These are phyloP conservation scores for Tubulanus polymorphus DNA, from an alignment of 2,888 invertebrate genomes.

Conservation along the genomic window DNA sequence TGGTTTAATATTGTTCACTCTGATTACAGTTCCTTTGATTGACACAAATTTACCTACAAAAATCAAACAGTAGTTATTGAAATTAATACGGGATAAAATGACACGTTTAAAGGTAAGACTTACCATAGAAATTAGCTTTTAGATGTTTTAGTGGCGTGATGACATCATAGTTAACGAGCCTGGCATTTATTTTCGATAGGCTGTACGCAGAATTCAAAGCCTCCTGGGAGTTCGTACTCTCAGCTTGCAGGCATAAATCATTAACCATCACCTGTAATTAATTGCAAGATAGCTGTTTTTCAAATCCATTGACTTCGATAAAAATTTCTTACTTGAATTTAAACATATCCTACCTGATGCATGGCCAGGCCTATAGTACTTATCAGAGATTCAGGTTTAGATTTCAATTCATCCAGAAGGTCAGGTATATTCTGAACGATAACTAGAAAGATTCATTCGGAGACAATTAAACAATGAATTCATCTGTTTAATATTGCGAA, in stretches of 20 bases:
- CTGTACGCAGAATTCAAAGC: too few relatives aligned
- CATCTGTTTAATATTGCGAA: too few relatives aligned
- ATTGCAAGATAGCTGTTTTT: too few relatives aligned
- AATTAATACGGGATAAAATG: neutral
- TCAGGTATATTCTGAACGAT: slow-evolving; percentile 60
- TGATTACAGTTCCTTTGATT: slow-evolving; percentile 79
- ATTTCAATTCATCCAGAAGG: slow-evolving; percentile 65
- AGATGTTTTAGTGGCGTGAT: slow-evolving; percentile 58
- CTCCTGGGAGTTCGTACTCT: too few relatives aligned
- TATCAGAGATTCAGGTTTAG: slow-evolving; percentile 66
- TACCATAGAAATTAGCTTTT: slow-evolving; percentile 51
- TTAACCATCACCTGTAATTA: too few relatives aligned
- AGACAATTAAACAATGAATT: neutral
- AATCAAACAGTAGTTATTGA: slow-evolving; percentile 1
- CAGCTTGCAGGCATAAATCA: too few relatives aligned
- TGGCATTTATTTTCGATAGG: slow-evolving; percentile 58
- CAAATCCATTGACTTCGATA: neutral
- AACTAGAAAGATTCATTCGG: slow-evolving; percentile 24
- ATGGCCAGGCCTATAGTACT: slow-evolving; percentile 73
- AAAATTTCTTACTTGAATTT: slow-evolving; percentile 20
- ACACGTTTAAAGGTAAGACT: neutral
- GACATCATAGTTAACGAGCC: slow-evolving; percentile 65
- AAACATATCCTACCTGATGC: slow-evolving; percentile 67
- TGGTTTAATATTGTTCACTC: slow-evolving; percentile 71
- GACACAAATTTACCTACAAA: slow-evolving; percentile 62